phyloP scores from a whole-genome alignment of 2,888 invertebrate genomes.

The Cephus nigrinus region DNA sequence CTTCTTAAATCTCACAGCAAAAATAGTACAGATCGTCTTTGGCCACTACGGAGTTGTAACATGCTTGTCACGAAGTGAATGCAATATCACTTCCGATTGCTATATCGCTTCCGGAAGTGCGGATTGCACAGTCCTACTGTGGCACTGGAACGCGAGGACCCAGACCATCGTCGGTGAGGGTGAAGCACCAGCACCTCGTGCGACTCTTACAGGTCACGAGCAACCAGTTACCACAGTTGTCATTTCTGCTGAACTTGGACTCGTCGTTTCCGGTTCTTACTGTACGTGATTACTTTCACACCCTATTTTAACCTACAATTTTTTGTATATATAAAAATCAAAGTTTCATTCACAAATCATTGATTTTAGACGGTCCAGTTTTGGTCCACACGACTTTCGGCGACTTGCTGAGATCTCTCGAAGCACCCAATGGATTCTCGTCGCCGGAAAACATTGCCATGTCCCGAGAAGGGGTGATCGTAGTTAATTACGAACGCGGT shows the following conservation, averaged over 20 bases:
- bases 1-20: conserved; percentile 73
- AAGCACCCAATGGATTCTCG: conserved; percentile 80
- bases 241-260: conserved; percentile 96
- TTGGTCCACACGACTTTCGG: conserved; percentile 98
- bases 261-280: conserved; percentile 94
- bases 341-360: conserved; percentile 5
- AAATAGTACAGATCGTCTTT: conserved; percentile 98
- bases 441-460: conserved; percentile 90
- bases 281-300: conserved; percentile 64
- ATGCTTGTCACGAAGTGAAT: conserved; percentile 96
- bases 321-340: conserved; percentile 6
- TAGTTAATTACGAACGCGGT: conserved; percentile 92
- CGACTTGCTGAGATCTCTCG: conserved; percentile 91
- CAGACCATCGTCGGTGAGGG: conserved; percentile 98
- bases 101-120: conserved; percentile 98
- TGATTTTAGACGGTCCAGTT: conserved; percentile 84
- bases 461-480: conserved; percentile 95
- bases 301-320: conserved; percentile 4
- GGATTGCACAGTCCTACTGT: conserved; percentile 97
- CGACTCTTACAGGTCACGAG: conserved; percentile 97
- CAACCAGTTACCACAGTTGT: conserved; percentile 95
- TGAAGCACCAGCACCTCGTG: conserved; percentile 94
- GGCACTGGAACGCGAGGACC: conserved; percentile 99
- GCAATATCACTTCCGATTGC: conserved; percentile 98
- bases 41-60: conserved; percentile 99